A percentile compares a stretch with the other conserved stretches of the same genome.
These are phyloP conservation scores for Gallinago nigripennis DNA, from an alignment of 2,797 vertebrate species.

Conservation along the genomic window DNA sequence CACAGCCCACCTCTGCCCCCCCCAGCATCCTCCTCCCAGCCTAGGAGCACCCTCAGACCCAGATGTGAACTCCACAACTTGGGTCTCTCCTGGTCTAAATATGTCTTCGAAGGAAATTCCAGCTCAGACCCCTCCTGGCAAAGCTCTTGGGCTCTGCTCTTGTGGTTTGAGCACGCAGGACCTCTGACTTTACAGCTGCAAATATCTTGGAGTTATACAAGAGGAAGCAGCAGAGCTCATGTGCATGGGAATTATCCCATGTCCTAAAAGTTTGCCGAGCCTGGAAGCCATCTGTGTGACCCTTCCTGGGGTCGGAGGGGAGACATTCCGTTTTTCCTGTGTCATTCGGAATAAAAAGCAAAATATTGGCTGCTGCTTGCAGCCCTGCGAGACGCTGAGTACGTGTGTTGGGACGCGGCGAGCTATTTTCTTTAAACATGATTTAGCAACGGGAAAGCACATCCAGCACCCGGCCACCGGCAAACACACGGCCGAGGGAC, in stretches of 20 bases:
- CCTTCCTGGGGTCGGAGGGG: neutral
- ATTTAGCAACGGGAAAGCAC: neutral
- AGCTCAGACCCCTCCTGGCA: slow-evolving; percentile 16
- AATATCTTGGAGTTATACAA: neutral
- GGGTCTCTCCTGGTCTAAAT: neutral
- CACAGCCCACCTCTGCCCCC: neutral
- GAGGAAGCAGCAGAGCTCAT: slow-evolving; percentile 8
- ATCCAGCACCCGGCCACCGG: neutral
- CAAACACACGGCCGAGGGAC: neutral
- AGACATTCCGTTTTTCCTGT: slow-evolving; percentile 47
- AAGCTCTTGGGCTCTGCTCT: neutral
- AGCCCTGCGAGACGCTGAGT: neutral
- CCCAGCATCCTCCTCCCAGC: neutral
- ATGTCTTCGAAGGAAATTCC: slow-evolving; percentile 28
- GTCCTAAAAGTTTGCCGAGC: neutral
- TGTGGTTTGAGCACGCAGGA: neutral
- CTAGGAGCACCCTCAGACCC: neutral
- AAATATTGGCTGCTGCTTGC: neutral
- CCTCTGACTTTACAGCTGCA: slow-evolving; percentile 53
- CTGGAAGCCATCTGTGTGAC: slow-evolving; percentile 57
- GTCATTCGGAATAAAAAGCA: neutral
- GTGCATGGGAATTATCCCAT: slow-evolving; percentile 28
- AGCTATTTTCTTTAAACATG: neutral
- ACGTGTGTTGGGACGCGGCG: neutral
- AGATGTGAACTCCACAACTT: neutral